Evolutionary conservation across 2,888 invertebrate species (phyloP).

Genomic region (Athalia cordata): DNA sequence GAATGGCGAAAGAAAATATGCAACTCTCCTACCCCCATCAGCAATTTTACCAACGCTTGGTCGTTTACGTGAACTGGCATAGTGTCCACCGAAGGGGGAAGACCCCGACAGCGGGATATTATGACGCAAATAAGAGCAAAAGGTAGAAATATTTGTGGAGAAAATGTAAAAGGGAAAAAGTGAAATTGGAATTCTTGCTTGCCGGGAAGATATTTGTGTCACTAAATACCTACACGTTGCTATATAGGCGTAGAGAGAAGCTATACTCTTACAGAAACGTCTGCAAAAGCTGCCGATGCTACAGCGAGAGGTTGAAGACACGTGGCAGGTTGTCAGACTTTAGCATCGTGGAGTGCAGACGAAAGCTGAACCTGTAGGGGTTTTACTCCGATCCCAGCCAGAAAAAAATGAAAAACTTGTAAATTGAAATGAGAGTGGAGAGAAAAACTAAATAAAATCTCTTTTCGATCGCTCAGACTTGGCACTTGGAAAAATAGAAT

Average conservation of each 20-base stretch:
- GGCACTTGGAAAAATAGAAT: neutral
- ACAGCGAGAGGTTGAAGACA: conserved; percentile 14
- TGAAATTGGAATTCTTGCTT: conserved; percentile 63
- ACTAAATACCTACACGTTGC: conserved; percentile 57
- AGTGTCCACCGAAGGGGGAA: neutral
- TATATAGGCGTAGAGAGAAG: conserved; percentile 49
- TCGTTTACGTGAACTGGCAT: too few relatives aligned
- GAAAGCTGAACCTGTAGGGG: neutral
- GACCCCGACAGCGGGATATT: neutral
- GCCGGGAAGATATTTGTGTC: conserved; percentile 67
- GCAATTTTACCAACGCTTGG: too few relatives aligned
- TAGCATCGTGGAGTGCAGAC: conserved; percentile 12
- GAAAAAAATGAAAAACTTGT: neutral
- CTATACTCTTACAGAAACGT: conserved; percentile 18
- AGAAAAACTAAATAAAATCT: neutral
- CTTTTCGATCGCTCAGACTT: neutral
- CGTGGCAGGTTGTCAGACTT: conserved; percentile 1
- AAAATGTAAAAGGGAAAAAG: conserved; percentile 57
- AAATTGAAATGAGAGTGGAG: too few relatives aligned
- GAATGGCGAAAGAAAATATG: too few relatives aligned
- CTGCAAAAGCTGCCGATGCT: neutral
- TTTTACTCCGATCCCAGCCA: neutral
- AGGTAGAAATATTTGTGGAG: conserved; percentile 40
- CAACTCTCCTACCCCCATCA: too few relatives aligned
- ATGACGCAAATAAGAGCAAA: conserved; percentile 42